Evolutionary conservation across 2,113 vertebrate genomes (phyloP), one percentile per base, ranked within the genome.

Genomic region (Psettodes erumei): DNA sequence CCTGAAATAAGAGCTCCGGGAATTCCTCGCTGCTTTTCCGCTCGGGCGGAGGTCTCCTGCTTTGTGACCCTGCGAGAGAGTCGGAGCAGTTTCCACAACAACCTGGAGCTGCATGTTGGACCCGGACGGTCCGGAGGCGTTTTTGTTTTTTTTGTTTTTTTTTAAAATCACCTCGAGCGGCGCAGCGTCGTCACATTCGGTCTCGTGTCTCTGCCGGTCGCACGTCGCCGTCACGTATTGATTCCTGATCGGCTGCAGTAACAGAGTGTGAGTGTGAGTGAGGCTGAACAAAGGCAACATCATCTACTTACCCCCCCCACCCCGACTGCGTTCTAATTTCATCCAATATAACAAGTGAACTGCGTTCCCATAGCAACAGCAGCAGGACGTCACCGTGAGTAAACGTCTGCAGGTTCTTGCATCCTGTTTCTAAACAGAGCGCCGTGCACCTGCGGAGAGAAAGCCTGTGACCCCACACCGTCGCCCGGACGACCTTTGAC

Each of bases 1-100:
- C 82, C 69, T 73, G 81, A 92, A 92, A 86, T 81, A 84, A 83
- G 82, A 91, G 79, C 79, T 75, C 47, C 82, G 69, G 82, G 82
- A 90, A 88, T 91, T 91, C 81, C 75, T 81, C 60, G n/a, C 62
- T 69, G 61, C 27, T 48, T 71, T 74, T 75, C 30, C 60, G 65
- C 61, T 64, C 59, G 64, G 73, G 75, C 30, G 33, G 81, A 51
- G 55, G 55, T 73, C 47, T 85, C 66, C 59, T 47, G 45, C 77
- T 85, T 79, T 86, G 77, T 70, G 59, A 75, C 33, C 42, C n/a
- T 56, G 67, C 40, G 56, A 83, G 73, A 84, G 68, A 62, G 68
- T 75, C 43, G 6, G 42, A 82, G 54, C n/a, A 51, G 84, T 89
- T 92, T 75, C 82, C 71, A 80, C 81, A 81, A 77, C 79, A 91